Percentiles rank a stretch among this genome's conserved stretches.
Conservation (phyloP, 2,888 invertebrate genomes). For the Tinea trinotella region DNA sequence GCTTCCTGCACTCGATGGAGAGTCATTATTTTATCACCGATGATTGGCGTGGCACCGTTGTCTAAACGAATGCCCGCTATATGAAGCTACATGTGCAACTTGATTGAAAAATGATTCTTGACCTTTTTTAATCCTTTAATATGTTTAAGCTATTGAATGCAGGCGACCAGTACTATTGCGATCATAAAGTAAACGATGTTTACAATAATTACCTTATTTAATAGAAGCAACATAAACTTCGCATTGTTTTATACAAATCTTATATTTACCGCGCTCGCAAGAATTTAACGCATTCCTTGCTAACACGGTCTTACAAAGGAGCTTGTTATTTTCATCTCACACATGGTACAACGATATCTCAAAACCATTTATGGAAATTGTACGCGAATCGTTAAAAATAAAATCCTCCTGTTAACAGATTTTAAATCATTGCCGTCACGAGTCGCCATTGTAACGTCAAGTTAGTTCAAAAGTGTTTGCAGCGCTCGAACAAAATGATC, state of each 20-base stretch:
- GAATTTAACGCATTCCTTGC: constrained; percentile 17
- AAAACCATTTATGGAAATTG: constrained; percentile 70
- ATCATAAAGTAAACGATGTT: neutral
- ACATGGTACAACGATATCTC: constrained; percentile 41
- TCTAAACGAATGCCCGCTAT: neutral
- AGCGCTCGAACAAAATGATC: constrained; percentile 70
- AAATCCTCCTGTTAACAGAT: constrained; percentile 71
- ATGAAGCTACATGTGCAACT: too few relatives aligned
- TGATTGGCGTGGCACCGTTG: constrained; percentile 52
- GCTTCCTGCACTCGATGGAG: constrained; percentile 49
- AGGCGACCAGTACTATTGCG: neutral
- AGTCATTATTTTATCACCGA: constrained; percentile 68
- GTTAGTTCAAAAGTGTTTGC: constrained; percentile 69
- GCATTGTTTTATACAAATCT: constrained; percentile 8
- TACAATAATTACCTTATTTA: neutral
- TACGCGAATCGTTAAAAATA: constrained; percentile 72
- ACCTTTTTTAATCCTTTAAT: neutral
- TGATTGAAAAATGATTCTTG: neutral
- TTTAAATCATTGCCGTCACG: constrained; percentile 72
- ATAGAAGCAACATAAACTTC: neutral
- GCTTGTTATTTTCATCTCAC: constrained; percentile 19
- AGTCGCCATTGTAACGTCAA: constrained; percentile 67
- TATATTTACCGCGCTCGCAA: neutral
- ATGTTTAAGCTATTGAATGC: neutral
- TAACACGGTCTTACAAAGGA: constrained; percentile 15